These are phyloP conservation scores for Battus philenor DNA, from an alignment of 1,140 invertebrate species.

Conservation along the genomic window DNA sequence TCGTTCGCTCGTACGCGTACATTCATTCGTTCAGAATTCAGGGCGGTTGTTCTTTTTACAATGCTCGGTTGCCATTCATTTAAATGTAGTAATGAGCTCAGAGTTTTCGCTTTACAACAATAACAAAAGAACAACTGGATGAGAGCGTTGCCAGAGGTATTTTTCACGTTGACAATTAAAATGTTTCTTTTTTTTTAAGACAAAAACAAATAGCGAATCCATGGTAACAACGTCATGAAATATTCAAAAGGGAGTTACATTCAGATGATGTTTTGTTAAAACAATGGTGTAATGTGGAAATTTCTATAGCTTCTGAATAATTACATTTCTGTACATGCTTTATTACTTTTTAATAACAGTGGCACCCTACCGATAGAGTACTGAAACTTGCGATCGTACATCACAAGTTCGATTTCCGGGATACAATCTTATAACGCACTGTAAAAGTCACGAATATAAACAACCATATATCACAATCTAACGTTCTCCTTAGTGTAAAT, in stretches of 20 bases:
- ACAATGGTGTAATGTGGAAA: background rate
- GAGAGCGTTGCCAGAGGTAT: constrained; percentile 1
- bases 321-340: background rate
- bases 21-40: constrained; percentile 11
- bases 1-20: background rate
- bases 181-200: background rate
- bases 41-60: constrained; percentile 13
- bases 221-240: constrained; percentile 1
- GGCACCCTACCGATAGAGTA: no score
- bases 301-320: background rate
- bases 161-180: constrained; percentile 12
- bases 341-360: no score
- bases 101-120: constrained; percentile 10
- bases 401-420: no score
- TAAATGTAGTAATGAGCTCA: constrained; percentile 15
- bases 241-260: constrained; percentile 5
- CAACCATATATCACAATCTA: no score
- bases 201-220: background rate
- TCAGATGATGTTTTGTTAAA: background rate
- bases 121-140: background rate
- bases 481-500: no score
- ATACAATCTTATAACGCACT: no score
- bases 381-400: no score
- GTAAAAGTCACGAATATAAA: no score
- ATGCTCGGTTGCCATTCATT: constrained; percentile 9